Conservation (phyloP, 2,888 invertebrate genomes). For the Busseola fusca region DNA sequence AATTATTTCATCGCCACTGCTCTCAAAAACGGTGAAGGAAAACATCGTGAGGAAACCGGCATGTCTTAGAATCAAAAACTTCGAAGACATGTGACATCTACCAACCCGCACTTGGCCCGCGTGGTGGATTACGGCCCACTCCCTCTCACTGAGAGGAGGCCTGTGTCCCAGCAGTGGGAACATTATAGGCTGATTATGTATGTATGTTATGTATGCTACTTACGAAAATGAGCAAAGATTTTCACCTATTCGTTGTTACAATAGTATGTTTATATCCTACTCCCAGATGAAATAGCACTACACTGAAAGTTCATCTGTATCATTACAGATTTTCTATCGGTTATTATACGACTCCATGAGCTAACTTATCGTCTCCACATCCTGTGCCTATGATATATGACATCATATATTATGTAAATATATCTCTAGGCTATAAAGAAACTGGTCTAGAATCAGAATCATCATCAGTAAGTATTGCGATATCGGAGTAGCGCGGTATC, state of each 20-base stretch:
- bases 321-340: slow-evolving; percentile 32
- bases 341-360: slow-evolving; percentile 15
- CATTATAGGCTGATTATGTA: no score
- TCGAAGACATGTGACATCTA: no score
- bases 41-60: no score
- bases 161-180: no score
- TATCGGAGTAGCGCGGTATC: slow-evolving; percentile 19
- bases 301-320: slow-evolving; percentile 23
- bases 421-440: slow-evolving; percentile 38
- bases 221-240: neutral
- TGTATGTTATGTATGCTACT: no score
- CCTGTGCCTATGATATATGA: slow-evolving; percentile 33
- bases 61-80: no score
- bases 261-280: slow-evolving; percentile 16
- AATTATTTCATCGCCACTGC: no score
- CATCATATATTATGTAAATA: slow-evolving; percentile 38
- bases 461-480: slow-evolving; percentile 28
- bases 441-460: slow-evolving; percentile 37
- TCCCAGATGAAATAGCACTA: slow-evolving; percentile 34
- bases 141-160: no score
- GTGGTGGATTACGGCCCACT: no score
- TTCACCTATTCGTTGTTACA: neutral
- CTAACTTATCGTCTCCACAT: slow-evolving; percentile 40
- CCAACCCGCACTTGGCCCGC: no score
- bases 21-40: no score